These are phyloP conservation scores for Notolabrus celidotus DNA, from an alignment of 2,797 vertebrate genomes.

Conservation along the genomic window DNA sequence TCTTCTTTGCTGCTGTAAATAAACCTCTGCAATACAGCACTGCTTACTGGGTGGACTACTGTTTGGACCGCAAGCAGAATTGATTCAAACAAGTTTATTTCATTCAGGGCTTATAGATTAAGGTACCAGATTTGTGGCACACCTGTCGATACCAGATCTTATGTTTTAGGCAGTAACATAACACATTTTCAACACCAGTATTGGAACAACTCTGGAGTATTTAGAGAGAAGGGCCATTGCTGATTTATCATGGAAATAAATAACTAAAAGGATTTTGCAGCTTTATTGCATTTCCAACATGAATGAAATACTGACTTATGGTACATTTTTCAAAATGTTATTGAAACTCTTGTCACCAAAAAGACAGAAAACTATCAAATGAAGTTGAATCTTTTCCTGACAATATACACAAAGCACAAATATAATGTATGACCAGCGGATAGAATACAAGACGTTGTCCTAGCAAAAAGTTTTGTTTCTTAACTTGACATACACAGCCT, in stretches of 20 bases:
- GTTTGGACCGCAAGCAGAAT: background rate
- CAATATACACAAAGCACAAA: background rate
- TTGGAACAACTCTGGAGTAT: background rate
- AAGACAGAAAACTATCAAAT: background rate
- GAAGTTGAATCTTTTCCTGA: background rate
- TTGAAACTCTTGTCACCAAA: background rate
- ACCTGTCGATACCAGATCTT: background rate
- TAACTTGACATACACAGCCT: slow-evolving; percentile 12
- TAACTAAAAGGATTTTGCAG: background rate
- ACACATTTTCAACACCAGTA: background rate
- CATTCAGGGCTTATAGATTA: background rate
- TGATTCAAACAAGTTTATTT: background rate
- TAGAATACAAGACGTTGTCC: background rate
- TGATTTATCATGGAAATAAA: background rate
- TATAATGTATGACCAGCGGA: background rate
- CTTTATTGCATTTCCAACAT: background rate
- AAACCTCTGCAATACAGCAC: background rate
- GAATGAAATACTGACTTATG: background rate
- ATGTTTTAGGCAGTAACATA: background rate
- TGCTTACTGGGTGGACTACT: background rate
- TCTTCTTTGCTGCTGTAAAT: too few species aligned
- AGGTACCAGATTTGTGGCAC: background rate
- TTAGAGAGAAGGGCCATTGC: background rate
- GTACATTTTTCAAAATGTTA: background rate
- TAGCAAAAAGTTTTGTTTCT: slow-evolving; percentile 2